These are phyloP conservation scores for Bombus ignitus DNA, from an alignment of 1,140 invertebrate species.

Conservation along the genomic window DNA sequence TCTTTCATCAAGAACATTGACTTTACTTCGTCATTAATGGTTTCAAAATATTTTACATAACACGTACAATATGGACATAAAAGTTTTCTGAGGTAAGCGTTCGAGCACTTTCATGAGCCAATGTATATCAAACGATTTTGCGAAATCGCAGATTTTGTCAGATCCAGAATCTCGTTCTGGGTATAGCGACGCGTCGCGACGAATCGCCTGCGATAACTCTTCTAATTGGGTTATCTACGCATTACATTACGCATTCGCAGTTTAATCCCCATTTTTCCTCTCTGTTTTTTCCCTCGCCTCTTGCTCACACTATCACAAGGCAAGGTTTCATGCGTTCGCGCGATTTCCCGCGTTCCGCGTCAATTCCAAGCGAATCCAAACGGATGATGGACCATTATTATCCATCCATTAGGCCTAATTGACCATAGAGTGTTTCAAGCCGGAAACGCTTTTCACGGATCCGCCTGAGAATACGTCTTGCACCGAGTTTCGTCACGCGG, in stretches of 20 bases:
- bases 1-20: too few relatives aligned
- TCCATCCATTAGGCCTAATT: conserved; percentile 31
- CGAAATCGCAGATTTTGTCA: conserved; percentile 28
- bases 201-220: conserved; percentile 40
- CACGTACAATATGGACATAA: too few relatives aligned
- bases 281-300: background rate
- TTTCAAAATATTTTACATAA: too few relatives aligned
- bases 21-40: too few relatives aligned
- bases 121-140: background rate
- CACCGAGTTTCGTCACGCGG: background rate
- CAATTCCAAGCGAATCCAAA: conserved; percentile 21
- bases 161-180: background rate
- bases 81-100: too few relatives aligned
- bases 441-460: conserved; percentile 36
- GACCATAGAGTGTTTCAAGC: conserved; percentile 20
- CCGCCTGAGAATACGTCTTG: conserved; percentile 20
- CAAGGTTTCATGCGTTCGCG: background rate
- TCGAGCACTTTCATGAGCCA: too few relatives aligned
- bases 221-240: conserved; percentile 45
- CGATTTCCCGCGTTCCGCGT: background rate
- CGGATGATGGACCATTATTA: conserved; percentile 40
- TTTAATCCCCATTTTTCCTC: conserved; percentile 17
- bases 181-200: background rate
- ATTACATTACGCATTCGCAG: conserved; percentile 28
- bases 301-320: background rate